Evolutionary conservation across 92 coral and sea anemone species (phyloP), one percentile per base, ranked within the genome.

Genomic region (Bergia sp.): DNA sequence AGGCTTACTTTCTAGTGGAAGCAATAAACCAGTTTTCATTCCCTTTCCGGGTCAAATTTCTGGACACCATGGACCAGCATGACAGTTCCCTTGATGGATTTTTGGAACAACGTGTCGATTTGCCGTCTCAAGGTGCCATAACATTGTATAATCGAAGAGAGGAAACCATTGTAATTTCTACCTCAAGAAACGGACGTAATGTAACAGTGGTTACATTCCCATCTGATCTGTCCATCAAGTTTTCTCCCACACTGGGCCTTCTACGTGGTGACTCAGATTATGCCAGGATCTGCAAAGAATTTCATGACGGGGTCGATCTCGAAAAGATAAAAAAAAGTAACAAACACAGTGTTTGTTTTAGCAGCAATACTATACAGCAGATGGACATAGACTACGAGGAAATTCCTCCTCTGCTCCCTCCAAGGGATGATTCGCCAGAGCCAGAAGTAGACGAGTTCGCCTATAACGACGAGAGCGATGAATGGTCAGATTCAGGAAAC

Each of bases 231-330:
- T 84, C 87, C 6, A 47, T 84, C 41, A 67, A 61, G n/a, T 84
- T 84, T 84, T 84, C 87, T 67, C 87, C 87, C 7, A 67, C 87
- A 18, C 64, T 69, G 6, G 87, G 87, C 42, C 87, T 84, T 44
- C 23, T 84, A 38, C 41, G 43, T 39, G 87, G 79, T 13, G 87
- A 84, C 2, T 84, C 87, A 84, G 44, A 37, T 23, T 84, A 84
- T 23, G 87, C 87, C 11, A 71, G 87, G 36, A 84, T 84, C 44
- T 84, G 87, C 67, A 72, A 49, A 23, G 87, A 84, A 49, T 84
- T 84, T 72, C 87, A 84, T 44, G 87, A 84, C 23, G 87, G 87
- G 39, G 87, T 84, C 0, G 87, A 84, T 50, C 87, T 84, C 71
- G 87, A 84, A 49, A 72, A 84, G 21, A 43, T 84, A 43, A 84